A percentile compares a stretch with the other conserved stretches of the same genome.
phyloP scores from a whole-genome alignment of 2,888 invertebrate species.

The Tetramorium bicarinatum region DNA sequence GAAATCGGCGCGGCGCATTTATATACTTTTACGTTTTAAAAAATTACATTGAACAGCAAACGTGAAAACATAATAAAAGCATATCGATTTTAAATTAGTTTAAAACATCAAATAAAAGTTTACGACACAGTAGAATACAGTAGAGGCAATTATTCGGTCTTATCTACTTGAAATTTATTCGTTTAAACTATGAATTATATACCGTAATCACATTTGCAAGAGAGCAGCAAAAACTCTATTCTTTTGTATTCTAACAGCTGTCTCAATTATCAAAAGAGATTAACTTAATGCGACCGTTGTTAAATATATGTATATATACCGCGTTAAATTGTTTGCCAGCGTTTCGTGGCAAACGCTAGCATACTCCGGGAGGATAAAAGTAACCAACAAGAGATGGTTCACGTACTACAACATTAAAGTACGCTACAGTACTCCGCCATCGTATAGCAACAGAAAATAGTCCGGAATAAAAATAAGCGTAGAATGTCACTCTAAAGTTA shows the following conservation, averaged over 20 bases:
- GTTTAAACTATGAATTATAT: not conserved
- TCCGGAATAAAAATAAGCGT: slow-evolving; percentile 50
- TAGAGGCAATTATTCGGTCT: not conserved
- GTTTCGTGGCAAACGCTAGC: slow-evolving; percentile 33
- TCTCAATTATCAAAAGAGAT: slow-evolving; percentile 27
- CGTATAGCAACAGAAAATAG: slow-evolving; percentile 39
- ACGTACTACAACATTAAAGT: slow-evolving; percentile 37
- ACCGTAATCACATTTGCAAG: not conserved
- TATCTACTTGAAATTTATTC: not conserved
- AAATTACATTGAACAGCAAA: not conserved
- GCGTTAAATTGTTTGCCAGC: slow-evolving; percentile 35
- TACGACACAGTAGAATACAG: not conserved
- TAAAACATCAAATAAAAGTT: not conserved
- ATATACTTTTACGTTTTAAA: not conserved
- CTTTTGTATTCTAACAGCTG: not conserved
- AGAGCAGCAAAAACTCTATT: not conserved
- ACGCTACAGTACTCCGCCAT: slow-evolving; percentile 34
- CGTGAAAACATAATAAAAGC: not conserved
- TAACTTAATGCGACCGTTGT: slow-evolving; percentile 17
- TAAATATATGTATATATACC: not conserved
- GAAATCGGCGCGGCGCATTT: not conserved
- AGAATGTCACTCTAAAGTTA: slow-evolving; percentile 51
- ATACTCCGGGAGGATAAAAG: slow-evolving; percentile 20
- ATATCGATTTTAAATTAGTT: not conserved
- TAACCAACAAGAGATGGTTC: slow-evolving; percentile 44